Percentiles rank a stretch among this genome's conserved stretches.
phyloP scores from a whole-genome alignment of 2,113 vertebrate species.

The Saguinus imperator region DNA sequence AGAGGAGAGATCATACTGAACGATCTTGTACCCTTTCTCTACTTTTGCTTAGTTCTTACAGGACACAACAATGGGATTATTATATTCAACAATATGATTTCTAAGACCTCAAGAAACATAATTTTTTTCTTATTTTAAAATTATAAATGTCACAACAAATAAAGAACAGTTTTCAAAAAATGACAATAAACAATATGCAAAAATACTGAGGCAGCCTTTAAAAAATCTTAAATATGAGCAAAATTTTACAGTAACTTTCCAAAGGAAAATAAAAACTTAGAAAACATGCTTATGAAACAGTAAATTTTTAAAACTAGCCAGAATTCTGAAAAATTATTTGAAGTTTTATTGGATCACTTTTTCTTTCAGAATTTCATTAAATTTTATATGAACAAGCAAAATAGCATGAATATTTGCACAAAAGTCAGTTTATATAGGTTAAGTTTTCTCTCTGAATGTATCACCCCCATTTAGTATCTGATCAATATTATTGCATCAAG shows the following conservation, averaged over 20 bases:
- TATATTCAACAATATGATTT: background rate
- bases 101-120: background rate
- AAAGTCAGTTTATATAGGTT: background rate
- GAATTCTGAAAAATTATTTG: background rate
- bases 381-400: conserved; percentile 41
- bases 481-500: background rate
- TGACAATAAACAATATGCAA: background rate
- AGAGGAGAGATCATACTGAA: background rate
- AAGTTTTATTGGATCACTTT: background rate
- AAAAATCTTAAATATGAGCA: background rate
- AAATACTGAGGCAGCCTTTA: background rate
- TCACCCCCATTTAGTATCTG: background rate
- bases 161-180: conserved; percentile 20
- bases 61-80: background rate
- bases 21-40: background rate
- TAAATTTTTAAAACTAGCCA: conserved; percentile 26
- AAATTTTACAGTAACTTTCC: conserved; percentile 21
- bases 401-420: background rate
- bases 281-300: background rate
- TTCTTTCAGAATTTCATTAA: conserved; percentile 12
- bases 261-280: conserved; percentile 23
- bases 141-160: background rate
- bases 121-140: background rate
- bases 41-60: conserved; percentile 14
- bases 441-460: background rate